A percentile compares a stretch with the other conserved stretches of the same genome.
Evolutionary conservation across 2,113 vertebrate genomes (phyloP).

Genomic region (Irena cyanogastra): DNA sequence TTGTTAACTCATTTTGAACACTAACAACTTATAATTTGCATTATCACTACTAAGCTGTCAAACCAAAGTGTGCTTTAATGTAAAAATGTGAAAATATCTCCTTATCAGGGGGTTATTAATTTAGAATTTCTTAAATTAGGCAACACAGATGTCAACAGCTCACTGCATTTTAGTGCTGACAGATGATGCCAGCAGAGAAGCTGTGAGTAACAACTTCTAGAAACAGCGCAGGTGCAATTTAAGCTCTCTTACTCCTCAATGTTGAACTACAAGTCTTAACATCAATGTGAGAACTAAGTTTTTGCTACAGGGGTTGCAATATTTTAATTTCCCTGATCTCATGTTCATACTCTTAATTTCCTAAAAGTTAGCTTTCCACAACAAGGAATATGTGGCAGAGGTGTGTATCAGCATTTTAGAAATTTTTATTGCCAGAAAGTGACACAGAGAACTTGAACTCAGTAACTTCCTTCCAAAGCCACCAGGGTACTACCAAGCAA

Average conservation of each 20-base stretch:
- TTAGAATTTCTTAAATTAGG: neutral
- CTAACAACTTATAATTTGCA: neutral
- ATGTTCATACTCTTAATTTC: neutral
- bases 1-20: neutral
- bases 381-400: neutral
- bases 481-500: neutral
- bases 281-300: neutral
- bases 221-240: neutral
- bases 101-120: neutral
- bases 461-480: neutral
- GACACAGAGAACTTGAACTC: neutral
- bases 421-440: neutral
- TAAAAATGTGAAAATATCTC: neutral
- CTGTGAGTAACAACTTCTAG: neutral
- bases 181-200: neutral
- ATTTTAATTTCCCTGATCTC: neutral
- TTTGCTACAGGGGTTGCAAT: neutral
- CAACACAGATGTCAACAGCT: neutral
- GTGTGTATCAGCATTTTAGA: fast-evolving
- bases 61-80: neutral
- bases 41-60: neutral
- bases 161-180: neutral
- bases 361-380: neutral
- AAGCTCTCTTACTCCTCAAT: neutral
- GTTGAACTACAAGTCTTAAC: fast-evolving